These are phyloP conservation scores for Heteromormyrus szaboi DNA, from an alignment of 2,797 vertebrate genomes.

Conservation along the genomic window DNA sequence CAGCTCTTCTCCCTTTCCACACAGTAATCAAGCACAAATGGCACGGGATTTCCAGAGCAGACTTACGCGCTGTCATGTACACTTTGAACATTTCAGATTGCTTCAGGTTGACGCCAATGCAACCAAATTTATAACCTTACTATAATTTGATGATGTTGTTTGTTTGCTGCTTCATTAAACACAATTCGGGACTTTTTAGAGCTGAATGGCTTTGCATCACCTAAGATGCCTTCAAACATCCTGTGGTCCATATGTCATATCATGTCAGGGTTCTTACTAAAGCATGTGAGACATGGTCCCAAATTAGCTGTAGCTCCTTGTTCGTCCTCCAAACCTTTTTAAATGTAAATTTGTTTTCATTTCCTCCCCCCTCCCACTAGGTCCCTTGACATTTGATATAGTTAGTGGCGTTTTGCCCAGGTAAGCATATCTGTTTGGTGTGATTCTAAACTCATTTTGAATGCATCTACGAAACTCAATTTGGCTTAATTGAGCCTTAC, in stretches of 20 bases:
- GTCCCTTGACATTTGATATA: conserved; percentile 39
- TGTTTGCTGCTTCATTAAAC: conserved; percentile 53
- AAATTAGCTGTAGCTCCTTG: conserved; percentile 56
- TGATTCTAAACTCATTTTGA: conserved; percentile 66
- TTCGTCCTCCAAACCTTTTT: conserved; percentile 52
- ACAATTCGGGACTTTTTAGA: conserved; percentile 47
- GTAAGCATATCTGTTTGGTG: conserved; percentile 64
- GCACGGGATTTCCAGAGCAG: neutral
- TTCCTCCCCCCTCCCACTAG: conserved; percentile 45
- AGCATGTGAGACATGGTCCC: conserved; percentile 47
- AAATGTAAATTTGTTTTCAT: conserved; percentile 64
- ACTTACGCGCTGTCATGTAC: neutral
- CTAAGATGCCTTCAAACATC: conserved; percentile 34
- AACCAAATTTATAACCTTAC: conserved; percentile 18
- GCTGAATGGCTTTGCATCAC: conserved; percentile 45
- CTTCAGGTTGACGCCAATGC: neutral
- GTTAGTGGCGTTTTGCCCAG: conserved; percentile 50
- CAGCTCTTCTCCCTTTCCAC: neutral
- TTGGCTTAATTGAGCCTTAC: conserved; percentile 64
- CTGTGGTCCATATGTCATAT: conserved; percentile 46
- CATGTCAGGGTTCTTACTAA: conserved; percentile 58
- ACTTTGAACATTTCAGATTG: neutral
- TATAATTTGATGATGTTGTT: conserved; percentile 35
- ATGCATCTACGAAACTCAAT: conserved; percentile 66
- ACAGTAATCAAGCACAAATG: neutral